Evolutionary conservation across 2,888 invertebrate species (phyloP).

Genomic region (Melipona bicolor): DNA sequence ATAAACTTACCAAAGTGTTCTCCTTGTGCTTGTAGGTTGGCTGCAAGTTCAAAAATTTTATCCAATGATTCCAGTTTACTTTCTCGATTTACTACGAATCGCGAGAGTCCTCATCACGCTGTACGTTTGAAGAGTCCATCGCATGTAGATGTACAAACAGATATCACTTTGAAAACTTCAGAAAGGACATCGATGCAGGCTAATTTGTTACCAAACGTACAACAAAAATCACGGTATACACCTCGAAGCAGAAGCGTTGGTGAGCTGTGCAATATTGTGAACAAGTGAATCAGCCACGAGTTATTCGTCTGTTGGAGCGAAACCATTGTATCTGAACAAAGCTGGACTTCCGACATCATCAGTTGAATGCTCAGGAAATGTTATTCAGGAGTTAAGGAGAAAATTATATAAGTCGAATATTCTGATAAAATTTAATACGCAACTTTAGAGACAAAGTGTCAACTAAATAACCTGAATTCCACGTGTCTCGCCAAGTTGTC

Average conservation of each 20-base stretch:
- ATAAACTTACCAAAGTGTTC: conserved; percentile 82
- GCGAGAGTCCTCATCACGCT: conserved; percentile 80
- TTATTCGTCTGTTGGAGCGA: conserved; percentile 75
- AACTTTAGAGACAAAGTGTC: conserved; percentile 77
- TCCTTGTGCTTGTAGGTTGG: conserved; percentile 81
- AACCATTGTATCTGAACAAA: conserved; percentile 78
- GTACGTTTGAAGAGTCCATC: conserved; percentile 77
- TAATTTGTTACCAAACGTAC: conserved; percentile 76
- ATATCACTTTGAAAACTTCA: conserved; percentile 38
- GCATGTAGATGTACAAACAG: conserved; percentile 60
- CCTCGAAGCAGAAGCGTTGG: conserved; percentile 77
- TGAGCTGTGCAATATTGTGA: conserved; percentile 80
- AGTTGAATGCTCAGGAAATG: conserved; percentile 55
- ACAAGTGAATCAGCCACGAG: conserved; percentile 79
- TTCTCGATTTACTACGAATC: conserved; percentile 64
- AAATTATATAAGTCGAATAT: conserved; percentile 62
- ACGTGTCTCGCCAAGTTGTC: conserved; percentile 51
- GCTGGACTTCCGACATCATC: conserved; percentile 68
- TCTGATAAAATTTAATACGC: conserved; percentile 71
- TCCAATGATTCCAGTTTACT: conserved; percentile 71
- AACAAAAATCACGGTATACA: conserved; percentile 70
- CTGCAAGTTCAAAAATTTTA: conserved; percentile 81
- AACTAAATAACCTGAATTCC: conserved; percentile 36
- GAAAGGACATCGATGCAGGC: conserved; percentile 75
- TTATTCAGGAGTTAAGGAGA: conserved; percentile 61